Conservation (phyloP, 2,888 invertebrate genomes). For the Drosophila sordidula region DNA sequence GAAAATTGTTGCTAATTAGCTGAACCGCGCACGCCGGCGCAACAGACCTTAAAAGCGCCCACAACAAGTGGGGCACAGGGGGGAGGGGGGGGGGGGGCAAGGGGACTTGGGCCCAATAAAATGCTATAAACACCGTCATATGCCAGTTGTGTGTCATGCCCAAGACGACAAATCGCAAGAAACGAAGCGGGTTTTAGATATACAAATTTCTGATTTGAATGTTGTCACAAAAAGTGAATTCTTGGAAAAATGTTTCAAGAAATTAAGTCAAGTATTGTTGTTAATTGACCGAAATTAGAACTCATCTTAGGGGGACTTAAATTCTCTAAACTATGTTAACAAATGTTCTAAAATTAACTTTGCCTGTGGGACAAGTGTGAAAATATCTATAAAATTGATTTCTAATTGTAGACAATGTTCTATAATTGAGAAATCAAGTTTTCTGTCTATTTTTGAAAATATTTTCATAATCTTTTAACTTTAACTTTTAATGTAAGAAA, state of each 20-base stretch:
- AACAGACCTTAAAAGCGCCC: conserved; percentile 72
- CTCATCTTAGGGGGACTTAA: not conserved
- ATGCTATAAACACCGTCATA: conserved; percentile 18
- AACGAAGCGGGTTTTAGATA: conserved; percentile 16
- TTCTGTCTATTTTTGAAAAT: no score
- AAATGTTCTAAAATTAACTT: no score
- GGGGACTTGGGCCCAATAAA: conserved; percentile 39
- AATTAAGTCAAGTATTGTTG: not conserved
- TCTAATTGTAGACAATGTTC: no score
- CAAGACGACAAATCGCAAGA: conserved; percentile 3
- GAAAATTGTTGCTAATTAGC: conserved; percentile 78
- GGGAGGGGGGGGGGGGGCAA: not conserved
- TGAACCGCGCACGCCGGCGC: conserved; percentile 75
- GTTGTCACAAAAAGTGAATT: not conserved
- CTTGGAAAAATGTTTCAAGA: not conserved
- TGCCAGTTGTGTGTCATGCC: conserved; percentile 46
- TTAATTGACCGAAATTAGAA: not conserved
- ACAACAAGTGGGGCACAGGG: conserved; percentile 15
- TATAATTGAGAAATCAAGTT: no score
- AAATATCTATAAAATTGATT: no score
- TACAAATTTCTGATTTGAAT: not conserved
- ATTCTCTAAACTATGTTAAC: not conserved
- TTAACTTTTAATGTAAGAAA: no score
- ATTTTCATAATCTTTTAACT: no score
- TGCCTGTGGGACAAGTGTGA: no score